Evolutionary conservation across 1,140 invertebrate genomes (phyloP).

Genomic region (Arion vulgaris): DNA sequence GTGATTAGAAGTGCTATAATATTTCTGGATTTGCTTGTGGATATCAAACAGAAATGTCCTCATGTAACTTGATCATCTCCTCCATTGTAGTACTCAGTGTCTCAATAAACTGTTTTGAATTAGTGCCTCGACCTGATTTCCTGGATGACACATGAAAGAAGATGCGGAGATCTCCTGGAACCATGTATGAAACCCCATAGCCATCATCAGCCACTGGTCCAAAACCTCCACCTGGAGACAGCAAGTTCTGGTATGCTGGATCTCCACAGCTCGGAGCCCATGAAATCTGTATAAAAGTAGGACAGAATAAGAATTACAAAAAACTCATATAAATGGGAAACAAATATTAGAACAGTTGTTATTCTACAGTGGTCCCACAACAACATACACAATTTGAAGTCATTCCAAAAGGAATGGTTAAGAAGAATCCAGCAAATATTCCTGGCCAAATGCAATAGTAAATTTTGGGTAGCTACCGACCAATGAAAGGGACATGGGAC

Average conservation of each 20-base stretch:
- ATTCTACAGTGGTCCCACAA: too few relatives aligned
- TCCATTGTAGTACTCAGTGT: conserved; percentile 71
- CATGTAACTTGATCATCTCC: conserved; percentile 62
- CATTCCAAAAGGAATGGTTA: too few relatives aligned
- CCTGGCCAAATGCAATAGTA: too few relatives aligned
- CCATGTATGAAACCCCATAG: conserved; percentile 76
- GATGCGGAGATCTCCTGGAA: conserved; percentile 74
- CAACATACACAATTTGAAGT: too few relatives aligned
- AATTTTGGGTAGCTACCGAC: too few relatives aligned
- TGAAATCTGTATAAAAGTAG: conserved; percentile 52
- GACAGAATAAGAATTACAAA: too few relatives aligned
- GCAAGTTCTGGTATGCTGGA: conserved; percentile 63
- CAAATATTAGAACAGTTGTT: too few relatives aligned
- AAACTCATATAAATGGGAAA: too few relatives aligned
- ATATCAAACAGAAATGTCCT: neutral
- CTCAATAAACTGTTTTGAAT: conserved; percentile 71
- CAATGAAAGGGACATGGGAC: too few relatives aligned
- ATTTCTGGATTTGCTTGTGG: too few relatives aligned
- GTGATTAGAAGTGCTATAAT: too few relatives aligned
- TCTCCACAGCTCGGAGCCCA: conserved; percentile 73
- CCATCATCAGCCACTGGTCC: conserved; percentile 76
- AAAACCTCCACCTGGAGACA: conserved; percentile 75
- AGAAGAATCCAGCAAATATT: too few relatives aligned
- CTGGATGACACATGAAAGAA: conserved; percentile 76
- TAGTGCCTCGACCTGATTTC: conserved; percentile 69